Evolutionary conservation across 2,888 invertebrate genomes (phyloP), one percentile per base, ranked within the genome.

Genomic region (Crematogaster levior): DNA sequence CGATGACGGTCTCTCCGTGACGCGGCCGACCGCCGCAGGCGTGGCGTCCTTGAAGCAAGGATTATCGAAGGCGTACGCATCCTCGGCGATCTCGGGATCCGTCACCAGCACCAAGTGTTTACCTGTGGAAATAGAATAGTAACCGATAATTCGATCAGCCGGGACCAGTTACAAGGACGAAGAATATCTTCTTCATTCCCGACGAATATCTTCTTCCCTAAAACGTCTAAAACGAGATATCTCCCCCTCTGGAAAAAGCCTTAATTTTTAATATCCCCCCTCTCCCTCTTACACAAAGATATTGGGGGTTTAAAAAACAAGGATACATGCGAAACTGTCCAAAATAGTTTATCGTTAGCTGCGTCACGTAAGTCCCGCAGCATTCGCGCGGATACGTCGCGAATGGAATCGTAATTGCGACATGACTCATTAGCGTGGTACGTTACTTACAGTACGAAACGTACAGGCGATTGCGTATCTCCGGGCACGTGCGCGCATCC

Each of bases 21-120:
- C 91, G 68, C 93, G 90, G 5, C 94, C 95, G 18, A 94, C 94
- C 90, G 86, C 58, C 93, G 93, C 90, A 94, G 95, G 87, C 1
- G 93, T 93, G 6, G 92, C 92, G 84, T 94, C 94, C 61, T 96
- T 96, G 95, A 97, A 97, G 82, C 97, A 97, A 24, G 97, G 97
- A 95, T 97, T 97, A 94, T 97, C 97, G 94, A 97, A 97, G 0
- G 97, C 97, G 93, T 96, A 97, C 89, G 97, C 97, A 88, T 96
- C 96, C 87, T 96, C 97, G n/a, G 97, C 97, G 77, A 96, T 96
- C 92, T 97, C 97, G 0, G 97, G 97, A 93, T 97, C 97, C 40
- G 96, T 97, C 86, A 97, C 96, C 93, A 97, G 95, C 43, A 97
- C 97, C 84, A 97, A 95, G 91, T 97, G 97, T 92, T 97, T 96